Base-by-base conservation (phyloP, 2,888 invertebrate genomes). In the Pediacus dermestoides region DNA sequence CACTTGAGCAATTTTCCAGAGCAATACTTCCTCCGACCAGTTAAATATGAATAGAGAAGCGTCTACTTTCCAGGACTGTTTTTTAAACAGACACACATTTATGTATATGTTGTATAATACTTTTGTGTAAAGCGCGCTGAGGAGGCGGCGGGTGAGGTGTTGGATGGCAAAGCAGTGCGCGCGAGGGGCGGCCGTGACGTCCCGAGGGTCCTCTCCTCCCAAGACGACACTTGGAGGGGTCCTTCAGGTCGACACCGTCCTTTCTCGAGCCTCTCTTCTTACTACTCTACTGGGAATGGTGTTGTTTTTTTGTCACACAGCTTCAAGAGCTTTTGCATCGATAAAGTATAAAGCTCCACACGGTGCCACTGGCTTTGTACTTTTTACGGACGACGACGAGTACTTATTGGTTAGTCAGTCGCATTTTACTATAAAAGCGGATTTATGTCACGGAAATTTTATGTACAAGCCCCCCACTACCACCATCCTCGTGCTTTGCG, bases 261-360 rank as follows among this genome's bases (percentile, higher is more conserved):
- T 54, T 52, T 55, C 52, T 48, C 48, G 40, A 44, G 43, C 51
- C 45, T 49, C n/a, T n/a, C n/a, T 48, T 44, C 45, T 50, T 48
- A 53, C 50, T 34, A 52, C 55, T 52, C 59, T 55, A 53, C 37
- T 46, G 57, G 55, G 58, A 55, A 42, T 28, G n/a, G 28, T 52
- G 56, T 51, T 57, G 56, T 60, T 58, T n/a, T n/a, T 59, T 61
- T 56, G 53, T 56, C 50, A 51, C n/a, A n/a, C 50, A 54, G 15
- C 18, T 26, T 33, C 25, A 38, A 33, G 27, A 32, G 55, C 50
- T 52, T 58, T 49, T 50, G 51, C 56, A 53, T 55, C 56, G 54
- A 58, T 59, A 52, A 54, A 49, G 43, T 45, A 51, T 41, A 42
- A 54, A 53, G 50, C 47, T 50, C 44, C n/a, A 28, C 28, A 42